phyloP scores from a whole-genome alignment of 1,140 invertebrate species.

The Sipha flava region DNA sequence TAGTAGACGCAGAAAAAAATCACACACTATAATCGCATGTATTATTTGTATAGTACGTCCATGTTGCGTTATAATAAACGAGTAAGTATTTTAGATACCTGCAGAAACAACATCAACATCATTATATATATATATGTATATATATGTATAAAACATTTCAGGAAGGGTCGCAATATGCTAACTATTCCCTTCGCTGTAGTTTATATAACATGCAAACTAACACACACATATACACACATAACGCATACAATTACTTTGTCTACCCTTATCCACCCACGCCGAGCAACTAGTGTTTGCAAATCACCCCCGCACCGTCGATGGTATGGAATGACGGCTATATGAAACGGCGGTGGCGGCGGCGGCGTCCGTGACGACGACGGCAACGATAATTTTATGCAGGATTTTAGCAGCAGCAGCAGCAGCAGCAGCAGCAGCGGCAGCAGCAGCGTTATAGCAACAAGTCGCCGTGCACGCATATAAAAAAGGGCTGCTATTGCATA shows the following conservation, averaged over 20 bases:
- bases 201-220: background rate
- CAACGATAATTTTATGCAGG: conserved; percentile 12
- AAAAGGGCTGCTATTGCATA: background rate
- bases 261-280: background rate
- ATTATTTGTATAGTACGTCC: no score
- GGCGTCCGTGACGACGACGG: background rate
- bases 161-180: background rate
- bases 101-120: background rate
- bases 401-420: background rate
- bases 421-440: background rate
- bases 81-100: no score
- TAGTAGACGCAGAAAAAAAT: no score
- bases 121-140: background rate
- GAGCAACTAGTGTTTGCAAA: background rate
- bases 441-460: background rate
- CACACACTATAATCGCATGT: no score
- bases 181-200: background rate
- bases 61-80: no score
- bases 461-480: background rate
- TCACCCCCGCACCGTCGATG: background rate
- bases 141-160: no score
- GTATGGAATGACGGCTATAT: background rate
- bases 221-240: background rate
- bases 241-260: background rate
- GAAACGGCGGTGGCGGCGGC: no score